Base-by-base conservation (phyloP, 2,113 vertebrate species). In the Mobula birostris region DNA sequence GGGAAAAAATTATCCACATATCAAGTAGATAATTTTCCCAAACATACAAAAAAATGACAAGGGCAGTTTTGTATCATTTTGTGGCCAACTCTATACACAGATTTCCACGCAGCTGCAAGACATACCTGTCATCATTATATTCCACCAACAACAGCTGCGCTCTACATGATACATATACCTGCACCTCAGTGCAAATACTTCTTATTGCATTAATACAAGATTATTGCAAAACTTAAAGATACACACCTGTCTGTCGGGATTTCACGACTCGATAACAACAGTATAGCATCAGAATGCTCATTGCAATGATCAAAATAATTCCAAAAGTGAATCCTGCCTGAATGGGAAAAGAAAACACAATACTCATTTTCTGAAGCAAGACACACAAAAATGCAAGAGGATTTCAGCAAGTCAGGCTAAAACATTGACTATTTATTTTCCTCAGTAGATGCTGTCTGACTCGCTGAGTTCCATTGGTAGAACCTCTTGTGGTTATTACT, bases 261-360 rank as follows among this genome's bases (percentile, higher is more conserved):
- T 98, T 98, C 95, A 99, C 97, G 87, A 99, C 97, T 94, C 98
- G 96, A 95, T 97, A 98, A 96, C 98, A 99, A 95, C 98, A 99
- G 96, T 99, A 99, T 83, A 99, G 98, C 94, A 98, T 98, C 95
- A 99, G 96, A 94, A 99, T 94, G 72, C 98, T 98, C 95, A 97
- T 98, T 92, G 98, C 94, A 94, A 98, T 74, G 94, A 99, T 96
- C 78, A 98, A 96, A 95, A 97, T 95, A 94, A 99, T 96, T 95
- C 99, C 99, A 77, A 97, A 96, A 24, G 98, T 98, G 96, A 99
- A 99, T 88, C 99, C 99, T 94, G 99, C 98, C 99, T 99, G 94
- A 95, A 95, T 94, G 72, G 94, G 95, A 32, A 95, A 93, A 95
- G 93, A 27, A 56, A 48, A 48, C 74, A 85, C 94, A n/a, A 0